phyloP scores from a whole-genome alignment of 2,797 vertebrate species.

The Phyllotis vaccarum region DNA sequence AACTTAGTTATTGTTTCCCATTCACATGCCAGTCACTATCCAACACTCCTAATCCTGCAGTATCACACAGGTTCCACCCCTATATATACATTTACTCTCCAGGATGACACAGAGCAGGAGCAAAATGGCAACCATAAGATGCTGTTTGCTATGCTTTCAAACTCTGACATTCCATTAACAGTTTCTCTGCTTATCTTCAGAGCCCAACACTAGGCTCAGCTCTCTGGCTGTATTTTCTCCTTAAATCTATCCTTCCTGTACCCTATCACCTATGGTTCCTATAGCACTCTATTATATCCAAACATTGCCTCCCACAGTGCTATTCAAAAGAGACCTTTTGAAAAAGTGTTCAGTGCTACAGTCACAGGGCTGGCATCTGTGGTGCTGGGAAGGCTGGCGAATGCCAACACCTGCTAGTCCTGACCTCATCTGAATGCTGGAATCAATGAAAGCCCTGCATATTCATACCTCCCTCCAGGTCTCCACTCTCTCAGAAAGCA shows the following conservation, averaged over 20 bases:
- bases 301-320: not conserved
- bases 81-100: not conserved
- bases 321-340: not conserved
- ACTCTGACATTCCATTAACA: not conserved
- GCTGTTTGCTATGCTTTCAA: not conserved
- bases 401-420: not conserved
- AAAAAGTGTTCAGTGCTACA: not conserved
- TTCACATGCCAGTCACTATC: not conserved
- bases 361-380: fast-evolving
- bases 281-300: not conserved
- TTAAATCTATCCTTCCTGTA: not conserved
- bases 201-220: not conserved
- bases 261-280: not conserved
- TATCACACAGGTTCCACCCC: no score
- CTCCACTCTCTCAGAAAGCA: not conserved
- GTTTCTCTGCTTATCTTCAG: not conserved
- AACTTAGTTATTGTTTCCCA: not conserved
- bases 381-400: not conserved
- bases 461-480: not conserved
- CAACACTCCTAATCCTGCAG: not conserved
- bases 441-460: fast-evolving
- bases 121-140: not conserved
- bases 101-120: not conserved
- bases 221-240: not conserved
- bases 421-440: not conserved